Evolutionary conservation across 2,888 invertebrate species (phyloP).

Genomic region (Hololepta plana): DNA sequence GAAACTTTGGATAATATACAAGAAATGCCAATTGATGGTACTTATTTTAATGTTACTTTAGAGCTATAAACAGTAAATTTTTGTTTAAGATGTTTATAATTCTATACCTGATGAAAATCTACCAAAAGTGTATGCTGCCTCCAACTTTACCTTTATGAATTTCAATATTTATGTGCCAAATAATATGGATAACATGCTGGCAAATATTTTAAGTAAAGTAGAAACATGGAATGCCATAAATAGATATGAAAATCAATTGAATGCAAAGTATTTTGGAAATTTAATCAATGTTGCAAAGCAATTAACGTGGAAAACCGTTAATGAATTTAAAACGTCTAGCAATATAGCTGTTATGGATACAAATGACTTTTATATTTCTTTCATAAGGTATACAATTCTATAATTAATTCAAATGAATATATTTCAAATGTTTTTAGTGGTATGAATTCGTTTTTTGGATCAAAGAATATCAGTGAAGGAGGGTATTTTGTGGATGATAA

Average conservation of each 20-base stretch:
- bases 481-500: conserved; percentile 35
- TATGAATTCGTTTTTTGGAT: conserved; percentile 33
- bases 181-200: conserved; percentile 46
- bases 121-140: too few species aligned
- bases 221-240: too few species aligned
- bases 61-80: too few species aligned
- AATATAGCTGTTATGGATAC: conserved; percentile 47
- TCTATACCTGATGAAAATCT: too few species aligned
- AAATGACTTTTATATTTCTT: conserved; percentile 45
- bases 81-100: too few species aligned
- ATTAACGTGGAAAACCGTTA: too few species aligned
- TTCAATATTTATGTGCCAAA: conserved; percentile 23
- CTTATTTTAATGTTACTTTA: too few species aligned
- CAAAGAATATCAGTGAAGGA: conserved; percentile 27
- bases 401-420: conserved; percentile 2
- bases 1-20: conserved; percentile 35
- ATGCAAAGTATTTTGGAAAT: too few species aligned
- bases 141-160: conserved; percentile 17
- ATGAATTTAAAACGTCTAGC: too few species aligned
- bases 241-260: too few species aligned
- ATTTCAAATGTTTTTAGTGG: conserved; percentile 26
- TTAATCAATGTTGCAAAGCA: too few species aligned
- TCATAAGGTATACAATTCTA: conserved; percentile 38
- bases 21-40: conserved; percentile 25
- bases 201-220: too few species aligned